A percentile compares a stretch with the other conserved stretches of the same genome.
phyloP scores from a whole-genome alignment of 2,888 invertebrate species.

The Pimpla rufipes region DNA sequence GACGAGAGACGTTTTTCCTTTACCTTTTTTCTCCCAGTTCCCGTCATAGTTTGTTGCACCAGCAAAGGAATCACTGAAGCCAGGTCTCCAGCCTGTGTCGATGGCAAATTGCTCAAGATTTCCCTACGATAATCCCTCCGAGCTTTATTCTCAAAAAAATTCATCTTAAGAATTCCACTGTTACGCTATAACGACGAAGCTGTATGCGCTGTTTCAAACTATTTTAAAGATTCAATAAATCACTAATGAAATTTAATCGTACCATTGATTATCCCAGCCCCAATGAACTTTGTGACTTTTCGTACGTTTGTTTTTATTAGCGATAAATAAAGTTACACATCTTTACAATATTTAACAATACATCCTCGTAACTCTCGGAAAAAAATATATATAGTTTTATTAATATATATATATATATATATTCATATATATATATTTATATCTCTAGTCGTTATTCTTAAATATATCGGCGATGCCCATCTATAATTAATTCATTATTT shows the following conservation, averaged over 20 bases:
- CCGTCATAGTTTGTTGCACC: neutral
- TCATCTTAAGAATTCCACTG: slow-evolving; percentile 73
- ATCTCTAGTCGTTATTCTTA: slow-evolving; percentile 41
- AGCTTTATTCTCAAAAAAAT: slow-evolving; percentile 57
- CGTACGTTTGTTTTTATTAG: slow-evolving; percentile 82
- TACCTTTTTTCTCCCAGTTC: neutral
- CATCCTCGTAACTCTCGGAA: slow-evolving; percentile 83
- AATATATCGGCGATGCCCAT: slow-evolving; percentile 55
- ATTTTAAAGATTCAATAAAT: slow-evolving; percentile 83
- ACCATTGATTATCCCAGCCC: slow-evolving; percentile 13
- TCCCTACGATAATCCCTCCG: slow-evolving; percentile 59
- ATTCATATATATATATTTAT: slow-evolving; percentile 23
- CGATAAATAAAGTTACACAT: slow-evolving; percentile 85
- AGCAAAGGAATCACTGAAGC: slow-evolving; percentile 6
- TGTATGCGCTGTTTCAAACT: slow-evolving; percentile 80
- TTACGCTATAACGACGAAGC: slow-evolving; percentile 78
- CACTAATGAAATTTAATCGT: slow-evolving; percentile 73
- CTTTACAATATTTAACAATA: slow-evolving; percentile 84
- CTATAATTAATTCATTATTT: slow-evolving; percentile 48
- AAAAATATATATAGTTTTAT: slow-evolving; percentile 76
- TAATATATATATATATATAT: neutral
- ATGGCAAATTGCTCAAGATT: slow-evolving; percentile 57
- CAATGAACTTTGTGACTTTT: slow-evolving; percentile 32
- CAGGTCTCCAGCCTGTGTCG: slow-evolving; percentile 24
- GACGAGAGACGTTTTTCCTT: neutral